Conservation (phyloP, 2,113 vertebrate genomes). For the Aepyceros melampus region DNA sequence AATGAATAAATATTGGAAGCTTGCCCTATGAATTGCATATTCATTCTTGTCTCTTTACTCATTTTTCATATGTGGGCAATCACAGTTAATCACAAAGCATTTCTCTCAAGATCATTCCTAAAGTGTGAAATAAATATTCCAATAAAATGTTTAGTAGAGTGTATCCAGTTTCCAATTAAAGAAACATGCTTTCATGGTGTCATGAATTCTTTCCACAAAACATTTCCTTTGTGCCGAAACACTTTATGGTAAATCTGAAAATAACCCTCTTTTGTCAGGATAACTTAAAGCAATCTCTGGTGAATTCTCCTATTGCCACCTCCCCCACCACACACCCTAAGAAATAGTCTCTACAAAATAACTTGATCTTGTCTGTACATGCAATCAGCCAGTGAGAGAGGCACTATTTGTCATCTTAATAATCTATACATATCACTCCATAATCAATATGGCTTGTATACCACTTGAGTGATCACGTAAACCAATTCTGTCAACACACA, state of each 20-base stretch:
- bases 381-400: not conserved
- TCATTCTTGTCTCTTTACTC: constrained; percentile 31
- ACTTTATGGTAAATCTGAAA: constrained; percentile 12
- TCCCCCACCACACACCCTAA: not conserved
- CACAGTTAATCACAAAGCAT: constrained; percentile 30
- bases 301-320: not conserved
- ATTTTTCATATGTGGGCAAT: constrained; percentile 38
- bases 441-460: not conserved
- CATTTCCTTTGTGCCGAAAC: constrained; percentile 9
- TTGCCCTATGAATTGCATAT: not conserved
- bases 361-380: not conserved
- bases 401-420: not conserved
- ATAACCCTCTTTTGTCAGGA: constrained; percentile 10
- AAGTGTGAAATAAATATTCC: constrained; percentile 43
- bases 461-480: not conserved
- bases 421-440: not conserved
- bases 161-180: constrained; percentile 45
- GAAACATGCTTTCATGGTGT: not conserved
- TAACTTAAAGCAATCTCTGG: not conserved
- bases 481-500: not conserved
- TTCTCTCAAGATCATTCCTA: constrained; percentile 4
- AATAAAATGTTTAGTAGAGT: constrained; percentile 53
- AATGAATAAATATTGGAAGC: not conserved
- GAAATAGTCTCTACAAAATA: not conserved
- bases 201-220: constrained; percentile 32